Evolutionary conservation across 2,797 vertebrate genomes (phyloP).

Genomic region (Ctenochaetus hawaiiensis): DNA sequence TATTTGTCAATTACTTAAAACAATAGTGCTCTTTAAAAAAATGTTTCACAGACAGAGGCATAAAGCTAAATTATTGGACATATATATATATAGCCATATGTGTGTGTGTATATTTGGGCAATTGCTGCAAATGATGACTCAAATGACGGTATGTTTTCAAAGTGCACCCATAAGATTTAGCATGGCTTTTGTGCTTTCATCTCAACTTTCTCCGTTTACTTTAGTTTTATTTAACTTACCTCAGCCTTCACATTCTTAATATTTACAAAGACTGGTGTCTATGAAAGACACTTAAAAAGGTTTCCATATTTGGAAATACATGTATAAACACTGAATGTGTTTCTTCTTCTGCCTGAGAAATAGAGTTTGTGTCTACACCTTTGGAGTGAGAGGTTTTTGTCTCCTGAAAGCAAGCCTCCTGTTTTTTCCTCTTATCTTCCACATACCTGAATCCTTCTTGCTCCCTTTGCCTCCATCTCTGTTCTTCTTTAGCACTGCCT

Average conservation of each 20-base stretch:
- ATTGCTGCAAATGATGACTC: constrained; percentile 19
- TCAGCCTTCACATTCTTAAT: constrained; percentile 17
- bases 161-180: neutral
- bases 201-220: constrained; percentile 36
- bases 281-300: neutral
- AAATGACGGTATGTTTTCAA: constrained; percentile 29
- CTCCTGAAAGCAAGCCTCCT: constrained; percentile 14
- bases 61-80: constrained; percentile 21
- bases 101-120: constrained; percentile 15
- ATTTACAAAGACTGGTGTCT: constrained; percentile 2
- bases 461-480: constrained; percentile 93
- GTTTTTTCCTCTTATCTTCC: constrained; percentile 35
- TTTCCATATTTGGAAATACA: constrained; percentile 26
- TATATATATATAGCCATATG: constrained; percentile 17
- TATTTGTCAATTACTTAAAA: neutral
- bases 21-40: constrained; percentile 14
- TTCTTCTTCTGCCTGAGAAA: constrained; percentile 9
- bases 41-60: neutral
- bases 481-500: constrained; percentile 97
- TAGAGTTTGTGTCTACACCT: constrained; percentile 8
- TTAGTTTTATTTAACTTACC: constrained; percentile 18
- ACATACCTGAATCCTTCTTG: constrained; percentile 95
- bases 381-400: constrained; percentile 21
- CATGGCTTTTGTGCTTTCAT: constrained; percentile 31
- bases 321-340: constrained; percentile 5